Evolutionary conservation across 2,888 invertebrate genomes (phyloP).

Genomic region (Germaria angustata): DNA sequence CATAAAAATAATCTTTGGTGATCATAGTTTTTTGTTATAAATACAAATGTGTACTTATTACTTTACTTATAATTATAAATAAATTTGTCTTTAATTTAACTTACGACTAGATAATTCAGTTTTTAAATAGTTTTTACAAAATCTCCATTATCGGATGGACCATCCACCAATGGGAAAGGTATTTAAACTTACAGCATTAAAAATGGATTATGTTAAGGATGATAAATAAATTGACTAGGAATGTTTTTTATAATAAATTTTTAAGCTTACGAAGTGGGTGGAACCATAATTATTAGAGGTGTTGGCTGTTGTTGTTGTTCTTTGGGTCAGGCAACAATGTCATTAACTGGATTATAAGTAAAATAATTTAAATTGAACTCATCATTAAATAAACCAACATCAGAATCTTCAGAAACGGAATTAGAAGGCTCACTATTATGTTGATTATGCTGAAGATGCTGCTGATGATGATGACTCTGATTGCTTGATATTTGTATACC

Average conservation of each 20-base stretch:
- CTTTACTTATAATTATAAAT: background rate
- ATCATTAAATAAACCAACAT: constrained; percentile 79
- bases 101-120: constrained; percentile 17
- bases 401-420: constrained; percentile 71
- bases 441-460: constrained; percentile 36
- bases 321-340: constrained; percentile 79
- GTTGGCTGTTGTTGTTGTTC: background rate
- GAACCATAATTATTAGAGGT: constrained; percentile 53
- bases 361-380: constrained; percentile 80
- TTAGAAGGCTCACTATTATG: constrained; percentile 68
- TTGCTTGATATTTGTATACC: constrained; percentile 78
- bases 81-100: constrained; percentile 21
- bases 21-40: background rate
- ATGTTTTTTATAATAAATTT: background rate
- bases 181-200: constrained; percentile 32
- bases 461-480: constrained; percentile 41
- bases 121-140: constrained; percentile 21
- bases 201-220: background rate
- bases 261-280: constrained; percentile 38
- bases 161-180: background rate
- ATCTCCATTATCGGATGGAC: background rate
- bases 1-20: constrained; percentile 10
- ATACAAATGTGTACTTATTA: background rate
- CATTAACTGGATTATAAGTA: constrained; percentile 77
- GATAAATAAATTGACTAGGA: constrained; percentile 28